Percentiles rank a stretch among this genome's conserved stretches.
These are phyloP conservation scores for Nerophis lumbriciformis DNA, from an alignment of 2,113 vertebrate genomes.

Conservation along the genomic window DNA sequence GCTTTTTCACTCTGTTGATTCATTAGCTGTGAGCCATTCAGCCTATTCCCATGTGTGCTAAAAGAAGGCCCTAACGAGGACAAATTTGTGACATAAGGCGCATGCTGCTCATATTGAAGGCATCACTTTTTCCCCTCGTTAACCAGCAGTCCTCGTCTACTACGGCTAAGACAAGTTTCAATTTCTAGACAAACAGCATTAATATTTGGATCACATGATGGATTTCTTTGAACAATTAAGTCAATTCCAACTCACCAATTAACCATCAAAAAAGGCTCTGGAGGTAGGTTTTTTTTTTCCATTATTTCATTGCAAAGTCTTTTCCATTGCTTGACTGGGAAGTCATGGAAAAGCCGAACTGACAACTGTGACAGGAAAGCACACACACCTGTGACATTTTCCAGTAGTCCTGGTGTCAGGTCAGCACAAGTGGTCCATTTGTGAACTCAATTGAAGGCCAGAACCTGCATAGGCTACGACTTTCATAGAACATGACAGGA, in stretches of 20 bases:
- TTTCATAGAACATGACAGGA: slow-evolving; percentile 38
- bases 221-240: slow-evolving; percentile 42
- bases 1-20: slow-evolving; percentile 36
- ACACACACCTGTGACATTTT: slow-evolving; percentile 68
- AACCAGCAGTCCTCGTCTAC: slow-evolving; percentile 32
- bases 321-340: slow-evolving; percentile 63
- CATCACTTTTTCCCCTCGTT: slow-evolving; percentile 60
- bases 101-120: slow-evolving; percentile 34
- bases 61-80: slow-evolving; percentile 27
- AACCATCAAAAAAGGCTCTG: slow-evolving; percentile 36
- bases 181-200: slow-evolving; percentile 44
- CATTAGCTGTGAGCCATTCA: slow-evolving; percentile 23
- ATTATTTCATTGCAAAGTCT: slow-evolving; percentile 56
- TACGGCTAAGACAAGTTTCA: slow-evolving; percentile 20
- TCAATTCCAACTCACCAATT: slow-evolving; percentile 48
- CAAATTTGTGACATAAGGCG: slow-evolving; percentile 33
- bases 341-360: slow-evolving; percentile 59
- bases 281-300: slow-evolving; percentile 48
- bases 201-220: slow-evolving; percentile 35
- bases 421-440: slow-evolving; percentile 54
- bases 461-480: slow-evolving; percentile 24
- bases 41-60: slow-evolving; percentile 22
- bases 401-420: slow-evolving; percentile 58
- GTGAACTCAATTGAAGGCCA: slow-evolving; percentile 19
- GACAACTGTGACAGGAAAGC: slow-evolving; percentile 66